Evolutionary conservation across 2,888 invertebrate genomes (phyloP).

Genomic region (Frankliniella intonsa): DNA sequence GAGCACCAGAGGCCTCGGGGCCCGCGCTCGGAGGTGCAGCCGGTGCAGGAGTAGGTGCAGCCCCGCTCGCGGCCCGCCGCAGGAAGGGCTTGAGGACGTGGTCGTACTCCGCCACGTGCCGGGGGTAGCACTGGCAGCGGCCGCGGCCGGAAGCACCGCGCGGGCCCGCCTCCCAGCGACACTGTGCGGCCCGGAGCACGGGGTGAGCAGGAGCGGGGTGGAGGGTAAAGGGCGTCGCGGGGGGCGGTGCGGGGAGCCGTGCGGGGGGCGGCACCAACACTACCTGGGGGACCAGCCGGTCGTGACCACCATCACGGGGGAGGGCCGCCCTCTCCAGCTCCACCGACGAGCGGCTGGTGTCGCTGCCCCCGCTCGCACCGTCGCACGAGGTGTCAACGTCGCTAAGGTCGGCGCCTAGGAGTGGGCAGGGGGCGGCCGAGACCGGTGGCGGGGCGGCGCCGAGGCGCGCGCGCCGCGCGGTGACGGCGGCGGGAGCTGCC

Average conservation of each 20-base stretch:
- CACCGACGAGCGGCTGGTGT: neutral
- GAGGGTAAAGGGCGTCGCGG: too few species aligned
- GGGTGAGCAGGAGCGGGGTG: too few species aligned
- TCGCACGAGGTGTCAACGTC: neutral
- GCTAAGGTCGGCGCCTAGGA: neutral
- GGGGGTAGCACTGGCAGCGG: slow-evolving; percentile 11
- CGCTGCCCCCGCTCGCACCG: neutral
- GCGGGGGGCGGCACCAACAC: neutral
- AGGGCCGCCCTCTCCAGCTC: neutral
- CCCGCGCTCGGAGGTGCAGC: neutral
- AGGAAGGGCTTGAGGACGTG: slow-evolving; percentile 4
- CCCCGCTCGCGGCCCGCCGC: neutral
- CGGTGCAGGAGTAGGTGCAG: neutral
- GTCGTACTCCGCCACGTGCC: slow-evolving; percentile 1
- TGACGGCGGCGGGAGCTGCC: neutral
- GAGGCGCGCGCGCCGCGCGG: neutral
- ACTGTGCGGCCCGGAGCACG: neutral
- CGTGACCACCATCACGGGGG: neutral
- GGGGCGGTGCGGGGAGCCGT: too few species aligned
- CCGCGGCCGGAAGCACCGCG: neutral
- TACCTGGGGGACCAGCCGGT: neutral
- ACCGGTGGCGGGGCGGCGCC: neutral
- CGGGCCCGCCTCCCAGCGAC: neutral
- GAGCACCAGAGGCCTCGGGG: neutral
- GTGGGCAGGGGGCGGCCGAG: slow-evolving; percentile 7